Percentiles rank a stretch among this genome's conserved stretches.
Evolutionary conservation across 2,888 invertebrate species (phyloP).

Genomic region (Polyommatus iphigenia): DNA sequence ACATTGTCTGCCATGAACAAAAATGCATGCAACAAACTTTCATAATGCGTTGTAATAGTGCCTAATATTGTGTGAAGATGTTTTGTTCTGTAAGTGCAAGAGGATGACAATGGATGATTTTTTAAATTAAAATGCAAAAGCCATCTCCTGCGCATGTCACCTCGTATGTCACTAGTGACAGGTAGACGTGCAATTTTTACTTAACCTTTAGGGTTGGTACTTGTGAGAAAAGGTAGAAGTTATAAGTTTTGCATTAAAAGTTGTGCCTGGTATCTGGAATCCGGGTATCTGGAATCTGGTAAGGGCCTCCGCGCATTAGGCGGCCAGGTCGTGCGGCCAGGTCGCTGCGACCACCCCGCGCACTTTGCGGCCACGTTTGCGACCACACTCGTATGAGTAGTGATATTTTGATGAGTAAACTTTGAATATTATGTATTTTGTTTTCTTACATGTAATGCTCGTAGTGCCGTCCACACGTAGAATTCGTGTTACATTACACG

Average conservation of each 20-base stretch:
- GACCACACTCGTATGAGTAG: too few species aligned
- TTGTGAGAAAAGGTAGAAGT: neutral
- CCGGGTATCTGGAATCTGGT: too few species aligned
- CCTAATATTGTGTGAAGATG: neutral
- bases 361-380: too few species aligned
- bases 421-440: too few species aligned
- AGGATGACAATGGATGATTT: slow-evolving; percentile 30
- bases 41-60: neutral
- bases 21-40: neutral
- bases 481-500: too few species aligned
- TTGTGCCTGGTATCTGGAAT: neutral
- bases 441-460: too few species aligned
- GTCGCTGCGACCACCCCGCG: too few species aligned
- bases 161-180: slow-evolving; percentile 61
- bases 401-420: too few species aligned
- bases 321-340: too few species aligned
- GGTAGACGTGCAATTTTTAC: slow-evolving; percentile 53
- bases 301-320: too few species aligned
- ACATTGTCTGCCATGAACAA: neutral
- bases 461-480: too few species aligned
- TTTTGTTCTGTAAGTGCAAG: slow-evolving; percentile 9
- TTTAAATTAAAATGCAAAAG: slow-evolving; percentile 46
- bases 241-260: neutral
- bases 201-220: slow-evolving; percentile 39
- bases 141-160: slow-evolving; percentile 55